These are phyloP conservation scores for Meriones psammophilus DNA, from an alignment of 2,797 vertebrate genomes.

Conservation along the genomic window DNA sequence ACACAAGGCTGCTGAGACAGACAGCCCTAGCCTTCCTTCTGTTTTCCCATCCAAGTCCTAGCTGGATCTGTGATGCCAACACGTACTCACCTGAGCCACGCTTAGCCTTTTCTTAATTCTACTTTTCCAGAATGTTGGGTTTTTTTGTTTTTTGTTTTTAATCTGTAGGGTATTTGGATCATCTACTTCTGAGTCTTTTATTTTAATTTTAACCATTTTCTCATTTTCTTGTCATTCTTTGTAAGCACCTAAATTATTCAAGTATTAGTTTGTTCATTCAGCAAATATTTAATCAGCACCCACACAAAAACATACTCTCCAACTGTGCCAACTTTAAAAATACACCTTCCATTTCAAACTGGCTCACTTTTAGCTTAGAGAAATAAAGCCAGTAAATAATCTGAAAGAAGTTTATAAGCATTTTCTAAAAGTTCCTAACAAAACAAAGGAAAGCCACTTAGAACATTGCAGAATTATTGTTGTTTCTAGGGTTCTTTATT, in stretches of 20 bases:
- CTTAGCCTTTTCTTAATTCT: background rate
- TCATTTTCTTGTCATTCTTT: slow-evolving; percentile 64
- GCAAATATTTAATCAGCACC: slow-evolving; percentile 62
- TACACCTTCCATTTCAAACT: slow-evolving; percentile 40
- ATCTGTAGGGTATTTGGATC: background rate
- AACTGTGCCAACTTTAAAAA: slow-evolving; percentile 37
- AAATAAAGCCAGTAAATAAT: slow-evolving; percentile 9
- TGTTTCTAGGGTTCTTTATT: slow-evolving; percentile 10
- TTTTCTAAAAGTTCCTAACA: slow-evolving; percentile 66
- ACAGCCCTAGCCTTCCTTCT: background rate
- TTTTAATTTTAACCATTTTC: slow-evolving; percentile 60
- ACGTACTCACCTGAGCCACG: background rate
- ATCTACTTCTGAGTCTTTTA: slow-evolving; percentile 57
- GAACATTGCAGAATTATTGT: background rate
- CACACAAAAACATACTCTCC: slow-evolving; percentile 26
- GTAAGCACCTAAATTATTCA: slow-evolving; percentile 44
- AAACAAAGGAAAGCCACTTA: slow-evolving; percentile 16
- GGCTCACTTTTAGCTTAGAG: background rate
- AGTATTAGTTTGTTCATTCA: slow-evolving; percentile 30
- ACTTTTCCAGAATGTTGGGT: background rate
- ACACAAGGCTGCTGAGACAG: background rate
- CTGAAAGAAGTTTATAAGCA: slow-evolving; percentile 16
- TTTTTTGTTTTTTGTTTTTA: background rate
- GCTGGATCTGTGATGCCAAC: no score
- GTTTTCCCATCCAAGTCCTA: background rate